These are phyloP conservation scores for Dromius quadrimaculatus DNA, from an alignment of 2,888 invertebrate genomes.

Conservation along the genomic window DNA sequence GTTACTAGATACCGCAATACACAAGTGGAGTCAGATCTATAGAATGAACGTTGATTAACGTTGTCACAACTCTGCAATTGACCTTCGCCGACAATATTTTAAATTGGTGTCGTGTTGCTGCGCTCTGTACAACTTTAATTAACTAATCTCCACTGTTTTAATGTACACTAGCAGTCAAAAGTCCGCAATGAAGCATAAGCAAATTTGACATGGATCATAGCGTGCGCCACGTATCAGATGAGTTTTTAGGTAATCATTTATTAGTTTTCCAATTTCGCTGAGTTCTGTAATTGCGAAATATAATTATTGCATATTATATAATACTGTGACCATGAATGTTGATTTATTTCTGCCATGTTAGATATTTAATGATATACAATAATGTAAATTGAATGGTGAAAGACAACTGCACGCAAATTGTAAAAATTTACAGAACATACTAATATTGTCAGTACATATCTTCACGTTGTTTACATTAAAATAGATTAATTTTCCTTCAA, in stretches of 20 bases:
- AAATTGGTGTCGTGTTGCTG: slow-evolving; percentile 52
- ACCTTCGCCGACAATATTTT: slow-evolving; percentile 52
- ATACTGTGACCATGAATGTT: too few species aligned
- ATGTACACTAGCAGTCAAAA: slow-evolving; percentile 49
- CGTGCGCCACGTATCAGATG: background rate
- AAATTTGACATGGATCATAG: background rate
- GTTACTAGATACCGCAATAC: background rate
- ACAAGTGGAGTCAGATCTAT: slow-evolving; percentile 28
- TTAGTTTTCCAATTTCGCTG: background rate
- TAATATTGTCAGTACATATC: too few species aligned
- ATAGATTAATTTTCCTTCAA: too few species aligned
- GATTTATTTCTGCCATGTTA: too few species aligned
- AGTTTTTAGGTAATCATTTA: slow-evolving; percentile 26
- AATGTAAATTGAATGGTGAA: too few species aligned
- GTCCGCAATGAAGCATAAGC: slow-evolving; percentile 8
- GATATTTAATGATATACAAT: too few species aligned
- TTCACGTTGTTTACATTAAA: too few species aligned
- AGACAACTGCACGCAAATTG: too few species aligned
- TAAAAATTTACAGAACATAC: too few species aligned
- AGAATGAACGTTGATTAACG: slow-evolving; percentile 49
- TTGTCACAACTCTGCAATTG: slow-evolving; percentile 52
- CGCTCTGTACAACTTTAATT: slow-evolving; percentile 47
- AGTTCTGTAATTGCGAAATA: slow-evolving; percentile 6
- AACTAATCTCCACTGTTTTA: slow-evolving; percentile 51
- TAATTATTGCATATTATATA: background rate